Conservation (phyloP, 2,797 vertebrate genomes). For the Sebastes glaucus region DNA sequence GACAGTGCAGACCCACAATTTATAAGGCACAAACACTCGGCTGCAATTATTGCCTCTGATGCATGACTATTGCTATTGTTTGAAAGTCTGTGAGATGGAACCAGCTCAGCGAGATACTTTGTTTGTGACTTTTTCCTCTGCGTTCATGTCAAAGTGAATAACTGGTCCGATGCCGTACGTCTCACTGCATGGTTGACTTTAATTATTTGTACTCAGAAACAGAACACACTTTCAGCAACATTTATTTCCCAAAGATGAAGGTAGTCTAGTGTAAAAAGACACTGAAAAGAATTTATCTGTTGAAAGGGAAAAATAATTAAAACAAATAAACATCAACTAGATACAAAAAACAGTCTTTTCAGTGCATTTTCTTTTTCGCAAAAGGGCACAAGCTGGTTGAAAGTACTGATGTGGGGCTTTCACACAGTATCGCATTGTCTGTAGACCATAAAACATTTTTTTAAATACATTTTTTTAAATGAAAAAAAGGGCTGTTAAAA, state of each 20-base stretch:
- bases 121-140: conserved; percentile 43
- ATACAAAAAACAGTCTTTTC: neutral
- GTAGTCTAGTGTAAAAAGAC: neutral
- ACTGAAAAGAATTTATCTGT: neutral
- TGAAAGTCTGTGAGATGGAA: conserved; percentile 67
- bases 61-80: conserved; percentile 77
- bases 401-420: neutral
- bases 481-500: no score
- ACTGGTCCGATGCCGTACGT: conserved; percentile 35
- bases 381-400: neutral
- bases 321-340: neutral
- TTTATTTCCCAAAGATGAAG: neutral
- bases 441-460: neutral
- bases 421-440: neutral
- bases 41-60: conserved; percentile 68
- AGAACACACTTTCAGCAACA: neutral
- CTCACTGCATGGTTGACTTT: conserved; percentile 25
- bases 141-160: conserved; percentile 48
- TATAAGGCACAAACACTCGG: conserved; percentile 67
- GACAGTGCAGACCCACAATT: conserved; percentile 63
- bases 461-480: neutral
- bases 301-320: neutral
- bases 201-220: conserved; percentile 8
- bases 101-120: conserved; percentile 45
- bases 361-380: neutral